These are phyloP conservation scores for Drosophila pseudoananassae DNA, from an alignment of 1,140 invertebrate genomes.

Conservation along the genomic window DNA sequence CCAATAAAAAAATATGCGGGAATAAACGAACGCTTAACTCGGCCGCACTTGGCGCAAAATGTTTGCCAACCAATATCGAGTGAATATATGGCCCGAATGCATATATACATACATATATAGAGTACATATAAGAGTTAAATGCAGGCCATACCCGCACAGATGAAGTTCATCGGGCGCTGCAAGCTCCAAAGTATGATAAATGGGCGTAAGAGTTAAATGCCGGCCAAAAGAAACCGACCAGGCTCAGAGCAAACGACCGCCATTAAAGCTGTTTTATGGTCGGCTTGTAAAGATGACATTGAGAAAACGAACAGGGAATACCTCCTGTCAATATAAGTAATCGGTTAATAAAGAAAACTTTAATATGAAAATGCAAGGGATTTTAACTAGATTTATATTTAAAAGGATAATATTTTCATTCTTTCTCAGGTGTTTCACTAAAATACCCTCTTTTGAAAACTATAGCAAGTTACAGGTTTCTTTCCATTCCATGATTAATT, in stretches of 20 bases:
- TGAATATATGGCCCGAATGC: not conserved
- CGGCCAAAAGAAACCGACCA: conserved; percentile 44
- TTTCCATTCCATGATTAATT: conserved; percentile 43
- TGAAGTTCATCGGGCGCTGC: conserved; percentile 59
- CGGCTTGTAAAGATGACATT: conserved; percentile 36
- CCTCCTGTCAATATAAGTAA: not conserved
- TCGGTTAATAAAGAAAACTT: not conserved
- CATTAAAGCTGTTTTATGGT: conserved; percentile 76
- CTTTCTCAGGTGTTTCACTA: no score
- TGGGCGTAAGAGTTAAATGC: conserved; percentile 76
- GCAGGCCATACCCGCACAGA: conserved; percentile 40
- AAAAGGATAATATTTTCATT: no score
- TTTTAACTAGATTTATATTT: not conserved
- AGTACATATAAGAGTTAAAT: conserved; percentile 36
- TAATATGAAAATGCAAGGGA: no score
- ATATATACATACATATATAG: conserved; percentile 5
- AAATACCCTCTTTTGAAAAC: not conserved
- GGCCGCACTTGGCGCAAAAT: conserved; percentile 62
- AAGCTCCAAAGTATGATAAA: conserved; percentile 77
- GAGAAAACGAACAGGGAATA: conserved; percentile 4
- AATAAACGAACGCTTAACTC: conserved; percentile 68
- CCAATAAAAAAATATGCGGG: conserved; percentile 75
- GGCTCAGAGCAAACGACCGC: conserved; percentile 60
- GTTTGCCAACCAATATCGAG: conserved; percentile 53
- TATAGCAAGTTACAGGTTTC: not conserved